Evolutionary conservation across 2,888 invertebrate genomes (phyloP).

Genomic region (Cryptus viduatorius): DNA sequence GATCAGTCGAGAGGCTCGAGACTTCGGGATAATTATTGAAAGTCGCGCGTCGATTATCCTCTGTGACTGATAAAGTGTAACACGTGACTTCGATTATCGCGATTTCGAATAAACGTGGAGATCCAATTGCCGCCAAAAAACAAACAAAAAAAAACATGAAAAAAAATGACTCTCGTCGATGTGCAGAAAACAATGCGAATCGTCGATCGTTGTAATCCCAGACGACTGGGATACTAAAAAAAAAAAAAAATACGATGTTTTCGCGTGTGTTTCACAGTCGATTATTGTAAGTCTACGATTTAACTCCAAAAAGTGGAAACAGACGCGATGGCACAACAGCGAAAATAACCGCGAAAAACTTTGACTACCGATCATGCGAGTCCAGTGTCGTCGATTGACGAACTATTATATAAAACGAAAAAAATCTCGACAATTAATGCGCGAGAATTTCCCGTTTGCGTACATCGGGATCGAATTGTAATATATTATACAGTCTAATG

Average conservation of each 20-base stretch:
- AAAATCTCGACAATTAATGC: constrained; percentile 35
- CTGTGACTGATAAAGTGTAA: constrained; percentile 3
- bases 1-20: constrained; percentile 77
- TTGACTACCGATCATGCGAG: constrained; percentile 28
- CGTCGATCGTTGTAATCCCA: constrained; percentile 4
- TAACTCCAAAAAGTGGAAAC: constrained; percentile 18
- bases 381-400: constrained; percentile 46
- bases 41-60: background rate
- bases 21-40: constrained; percentile 79
- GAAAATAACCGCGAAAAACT: constrained; percentile 11
- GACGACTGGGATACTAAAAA: background rate
- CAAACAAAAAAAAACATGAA: background rate
- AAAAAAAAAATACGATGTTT: constrained; percentile 2
- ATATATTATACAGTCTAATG: constrained; percentile 71
- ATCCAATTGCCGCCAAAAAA: background rate
- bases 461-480: constrained; percentile 66
- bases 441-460: constrained; percentile 45
- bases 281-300: constrained; percentile 64
- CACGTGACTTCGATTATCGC: background rate
- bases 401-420: constrained; percentile 31
- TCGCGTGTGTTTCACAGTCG: constrained; percentile 60
- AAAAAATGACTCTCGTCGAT: background rate
- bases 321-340: background rate
- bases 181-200: constrained; percentile 33
- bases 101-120: background rate